A percentile compares a stretch with the other conserved stretches of the same genome.
Evolutionary conservation across 2,888 invertebrate genomes (phyloP).

Genomic region (Pasiphila rectangulata): DNA sequence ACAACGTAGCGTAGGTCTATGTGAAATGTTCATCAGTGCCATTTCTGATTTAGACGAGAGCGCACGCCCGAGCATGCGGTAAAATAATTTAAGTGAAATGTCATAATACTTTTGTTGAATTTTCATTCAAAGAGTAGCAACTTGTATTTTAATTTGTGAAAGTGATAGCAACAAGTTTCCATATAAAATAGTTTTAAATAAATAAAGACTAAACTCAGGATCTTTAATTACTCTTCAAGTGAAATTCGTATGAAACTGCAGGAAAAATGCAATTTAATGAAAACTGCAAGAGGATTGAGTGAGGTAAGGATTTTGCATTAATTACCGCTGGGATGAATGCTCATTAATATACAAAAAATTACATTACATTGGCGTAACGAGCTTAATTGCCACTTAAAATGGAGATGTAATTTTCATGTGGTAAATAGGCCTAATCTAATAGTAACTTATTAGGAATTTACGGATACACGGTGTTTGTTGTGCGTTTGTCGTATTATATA

Average conservation of each 20-base stretch:
- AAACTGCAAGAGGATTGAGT: background rate
- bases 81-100: background rate
- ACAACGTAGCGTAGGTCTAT: slow-evolving; percentile 30
- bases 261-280: slow-evolving; percentile 9
- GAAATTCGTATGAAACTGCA: slow-evolving; percentile 6
- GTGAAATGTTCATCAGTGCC: slow-evolving; percentile 56
- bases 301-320: slow-evolving; percentile 24
- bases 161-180: background rate
- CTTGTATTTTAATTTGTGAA: background rate
- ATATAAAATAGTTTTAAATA: background rate
- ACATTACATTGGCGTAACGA: slow-evolving; percentile 7
- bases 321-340: slow-evolving; percentile 1
- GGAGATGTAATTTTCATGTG: slow-evolving; percentile 15
- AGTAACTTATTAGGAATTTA: too few relatives aligned
- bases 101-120: background rate
- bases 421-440: too few relatives aligned
- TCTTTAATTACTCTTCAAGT: slow-evolving; percentile 16
- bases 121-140: background rate
- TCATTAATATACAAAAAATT: background rate
- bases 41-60: slow-evolving; percentile 49
- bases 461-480: too few relatives aligned
- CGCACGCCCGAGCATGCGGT: slow-evolving; percentile 40
- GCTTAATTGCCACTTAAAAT: slow-evolving; percentile 21
- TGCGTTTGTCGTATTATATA: too few relatives aligned
- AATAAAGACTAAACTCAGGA: too few relatives aligned